Conservation (phyloP, 2,113 vertebrate genomes). For the Narcine bancroftii region DNA sequence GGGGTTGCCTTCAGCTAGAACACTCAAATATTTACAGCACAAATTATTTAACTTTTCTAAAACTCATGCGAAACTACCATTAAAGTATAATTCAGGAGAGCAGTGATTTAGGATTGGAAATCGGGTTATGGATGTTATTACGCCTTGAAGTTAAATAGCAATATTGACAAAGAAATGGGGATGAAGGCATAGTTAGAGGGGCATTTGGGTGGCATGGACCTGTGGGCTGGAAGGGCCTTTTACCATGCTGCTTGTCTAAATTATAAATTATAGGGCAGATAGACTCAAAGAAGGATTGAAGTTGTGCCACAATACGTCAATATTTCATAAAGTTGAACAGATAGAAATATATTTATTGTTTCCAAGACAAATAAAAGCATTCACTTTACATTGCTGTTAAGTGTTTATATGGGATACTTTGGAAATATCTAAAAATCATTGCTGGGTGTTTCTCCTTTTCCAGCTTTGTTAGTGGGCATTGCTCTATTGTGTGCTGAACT, state of each 20-base stretch:
- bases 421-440: not conserved
- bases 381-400: not conserved
- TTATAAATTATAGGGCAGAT: no score
- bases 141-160: not conserved
- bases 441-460: not conserved
- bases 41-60: not conserved
- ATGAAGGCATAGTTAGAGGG: no score
- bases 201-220: no score
- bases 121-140: not conserved
- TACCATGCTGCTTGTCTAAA: no score
- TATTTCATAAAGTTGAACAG: no score
- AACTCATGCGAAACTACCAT: not conserved
- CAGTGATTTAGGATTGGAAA: not conserved
- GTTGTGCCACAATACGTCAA: no score
- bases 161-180: not conserved
- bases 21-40: not conserved
- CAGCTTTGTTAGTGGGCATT: not conserved
- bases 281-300: no score
- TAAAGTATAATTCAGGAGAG: not conserved
- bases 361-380: not conserved
- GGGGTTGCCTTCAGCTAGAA: no score
- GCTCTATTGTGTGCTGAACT: not conserved
- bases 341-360: not conserved
- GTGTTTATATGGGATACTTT: not conserved
- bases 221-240: no score